These are phyloP conservation scores for Heliopora coerulea DNA, from an alignment of 92 coral and sea anemone genomes.

Conservation along the genomic window DNA sequence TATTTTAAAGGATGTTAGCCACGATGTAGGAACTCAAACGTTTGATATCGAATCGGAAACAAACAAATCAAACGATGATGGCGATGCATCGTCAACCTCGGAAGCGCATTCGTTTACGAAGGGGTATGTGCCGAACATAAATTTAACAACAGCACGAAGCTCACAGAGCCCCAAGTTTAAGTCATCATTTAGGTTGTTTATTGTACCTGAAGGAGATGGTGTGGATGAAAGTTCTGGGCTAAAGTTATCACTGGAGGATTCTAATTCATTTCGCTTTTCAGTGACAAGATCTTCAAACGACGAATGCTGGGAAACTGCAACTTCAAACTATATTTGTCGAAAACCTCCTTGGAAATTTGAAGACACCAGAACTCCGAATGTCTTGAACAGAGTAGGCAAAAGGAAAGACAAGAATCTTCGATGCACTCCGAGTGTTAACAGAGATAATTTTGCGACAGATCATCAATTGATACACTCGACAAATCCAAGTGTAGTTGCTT, in stretches of 20 bases:
- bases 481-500: constrained; percentile 75
- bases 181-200: constrained; percentile 30
- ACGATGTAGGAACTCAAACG: constrained; percentile 27
- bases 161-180: background rate
- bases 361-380: background rate
- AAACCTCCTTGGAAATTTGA: background rate
- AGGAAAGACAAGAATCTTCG: background rate
- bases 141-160: background rate
- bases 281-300: background rate
- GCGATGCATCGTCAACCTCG: background rate
- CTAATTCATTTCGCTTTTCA: constrained; percentile 12
- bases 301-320: background rate
- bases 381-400: background rate
- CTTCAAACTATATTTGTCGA: background rate
- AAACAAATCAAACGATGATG: background rate
- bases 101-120: background rate
- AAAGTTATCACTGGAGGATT: constrained; percentile 13
- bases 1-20: background rate
- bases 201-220: constrained; percentile 20
- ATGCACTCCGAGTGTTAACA: background rate
- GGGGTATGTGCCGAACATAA: background rate
- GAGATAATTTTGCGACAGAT: constrained; percentile 52
- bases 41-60: background rate
- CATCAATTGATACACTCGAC: constrained; percentile 75
- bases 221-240: background rate